Conservation (phyloP, 2,888 invertebrate species). For the Ophonus ardosiacus region DNA sequence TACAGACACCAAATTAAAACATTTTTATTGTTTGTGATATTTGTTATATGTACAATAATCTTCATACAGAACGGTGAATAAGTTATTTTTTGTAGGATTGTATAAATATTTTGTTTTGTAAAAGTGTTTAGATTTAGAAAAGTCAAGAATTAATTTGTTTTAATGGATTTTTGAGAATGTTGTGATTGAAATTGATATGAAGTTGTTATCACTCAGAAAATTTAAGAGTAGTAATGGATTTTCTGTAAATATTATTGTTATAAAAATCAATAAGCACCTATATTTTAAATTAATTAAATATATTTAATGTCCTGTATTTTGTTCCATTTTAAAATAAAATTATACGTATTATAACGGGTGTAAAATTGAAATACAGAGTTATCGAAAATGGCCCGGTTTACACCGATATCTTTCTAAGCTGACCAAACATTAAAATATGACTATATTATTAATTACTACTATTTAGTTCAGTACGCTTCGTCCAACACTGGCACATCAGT, state of each 20-base stretch:
- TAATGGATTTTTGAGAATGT: constrained; percentile 28
- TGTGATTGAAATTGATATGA: constrained; percentile 15
- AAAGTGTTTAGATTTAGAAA: not conserved
- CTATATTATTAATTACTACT: no score
- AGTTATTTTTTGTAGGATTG: not conserved
- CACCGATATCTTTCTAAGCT: no score
- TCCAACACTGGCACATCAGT: no score
- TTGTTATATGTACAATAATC: constrained; percentile 19
- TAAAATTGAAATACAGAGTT: no score
- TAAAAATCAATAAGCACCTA: no score
- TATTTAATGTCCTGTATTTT: no score
- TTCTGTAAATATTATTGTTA: constrained; percentile 13
- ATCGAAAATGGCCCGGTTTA: no score
- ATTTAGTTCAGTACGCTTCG: no score
- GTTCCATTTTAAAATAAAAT: no score
- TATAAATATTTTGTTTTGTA: constrained; percentile 10
- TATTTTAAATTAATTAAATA: no score
- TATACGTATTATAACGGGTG: no score
- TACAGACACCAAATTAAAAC: constrained; percentile 63
- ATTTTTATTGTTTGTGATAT: constrained; percentile 58
- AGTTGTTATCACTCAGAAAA: not conserved
- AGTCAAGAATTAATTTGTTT: constrained; percentile 17
- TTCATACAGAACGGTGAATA: not conserved
- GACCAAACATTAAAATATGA: no score
- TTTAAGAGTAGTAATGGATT: constrained; percentile 5